Evolutionary conservation across 1,140 invertebrate genomes (phyloP).

Genomic region (Xylocopa sonorina): DNA sequence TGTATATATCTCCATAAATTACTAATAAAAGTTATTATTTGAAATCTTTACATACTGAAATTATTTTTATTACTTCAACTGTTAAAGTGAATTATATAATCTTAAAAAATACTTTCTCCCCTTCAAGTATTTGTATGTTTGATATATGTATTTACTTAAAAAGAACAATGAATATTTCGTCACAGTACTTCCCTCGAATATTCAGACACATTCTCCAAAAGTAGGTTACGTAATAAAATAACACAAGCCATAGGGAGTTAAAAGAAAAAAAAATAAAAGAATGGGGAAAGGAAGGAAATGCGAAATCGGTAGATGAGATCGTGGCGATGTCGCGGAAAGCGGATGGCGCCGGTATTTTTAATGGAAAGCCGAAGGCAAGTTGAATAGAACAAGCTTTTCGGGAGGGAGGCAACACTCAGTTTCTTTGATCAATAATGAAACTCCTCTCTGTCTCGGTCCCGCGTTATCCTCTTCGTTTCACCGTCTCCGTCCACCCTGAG

Average conservation of each 20-base stretch:
- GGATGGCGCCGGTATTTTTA: constrained; percentile 64
- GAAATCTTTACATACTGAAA: too few species aligned
- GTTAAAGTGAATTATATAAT: too few species aligned
- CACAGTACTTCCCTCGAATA: too few species aligned
- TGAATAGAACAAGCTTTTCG: constrained; percentile 67
- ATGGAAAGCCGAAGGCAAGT: constrained; percentile 65
- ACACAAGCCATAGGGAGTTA: background rate
- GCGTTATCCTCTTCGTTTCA: constrained; percentile 38
- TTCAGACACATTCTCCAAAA: too few species aligned
- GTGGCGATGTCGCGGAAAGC: constrained; percentile 52
- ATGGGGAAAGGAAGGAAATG: background rate
- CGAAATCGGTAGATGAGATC: constrained; percentile 39
- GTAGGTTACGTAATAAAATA: too few species aligned
- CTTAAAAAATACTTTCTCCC: too few species aligned
- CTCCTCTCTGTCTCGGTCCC: constrained; percentile 57
- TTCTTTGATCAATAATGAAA: constrained; percentile 76
- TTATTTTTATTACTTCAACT: too few species aligned
- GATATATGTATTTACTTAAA: too few species aligned
- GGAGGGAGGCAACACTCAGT: constrained; percentile 65
- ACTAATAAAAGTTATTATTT: too few species aligned
- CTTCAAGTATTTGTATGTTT: too few species aligned
- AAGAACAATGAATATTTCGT: too few species aligned
- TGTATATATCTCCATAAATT: too few species aligned
- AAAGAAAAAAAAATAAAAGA: background rate
- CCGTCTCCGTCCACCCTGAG: constrained; percentile 23